Evolutionary conservation across 2,797 vertebrate genomes (phyloP).

Genomic region (Microctenopoma stevenorrisi): DNA sequence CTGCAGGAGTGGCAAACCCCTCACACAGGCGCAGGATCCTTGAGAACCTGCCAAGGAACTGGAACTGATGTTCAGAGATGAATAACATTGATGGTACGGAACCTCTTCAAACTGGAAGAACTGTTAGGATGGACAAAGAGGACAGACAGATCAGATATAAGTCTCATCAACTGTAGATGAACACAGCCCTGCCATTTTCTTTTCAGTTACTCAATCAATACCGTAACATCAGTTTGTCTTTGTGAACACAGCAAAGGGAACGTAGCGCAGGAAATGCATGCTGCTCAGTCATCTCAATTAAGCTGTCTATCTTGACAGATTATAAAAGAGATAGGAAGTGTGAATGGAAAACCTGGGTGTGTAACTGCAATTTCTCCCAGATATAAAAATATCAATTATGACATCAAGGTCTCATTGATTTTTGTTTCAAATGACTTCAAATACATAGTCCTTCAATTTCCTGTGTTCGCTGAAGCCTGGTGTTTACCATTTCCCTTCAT

Average conservation of each 20-base stretch:
- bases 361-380: slow-evolving; percentile 27
- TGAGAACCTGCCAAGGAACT: slow-evolving; percentile 85
- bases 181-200: slow-evolving; percentile 7
- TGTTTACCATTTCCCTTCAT: slow-evolving; percentile 56
- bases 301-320: slow-evolving; percentile 8
- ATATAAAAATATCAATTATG: slow-evolving; percentile 50
- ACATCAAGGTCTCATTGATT: slow-evolving; percentile 42
- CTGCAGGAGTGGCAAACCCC: slow-evolving; percentile 83
- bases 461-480: slow-evolving; percentile 42
- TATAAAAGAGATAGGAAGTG: slow-evolving; percentile 20
- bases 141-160: slow-evolving; percentile 6
- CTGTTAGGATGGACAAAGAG: slow-evolving; percentile 3
- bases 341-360: slow-evolving; percentile 36
- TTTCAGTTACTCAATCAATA: slow-evolving; percentile 46
- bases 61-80: slow-evolving; percentile 74
- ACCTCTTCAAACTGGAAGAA: slow-evolving; percentile 45
- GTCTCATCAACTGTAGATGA: slow-evolving; percentile 32
- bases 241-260: slow-evolving; percentile 39
- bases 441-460: slow-evolving; percentile 32
- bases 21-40: slow-evolving; percentile 85
- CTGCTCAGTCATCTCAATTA: slow-evolving; percentile 31
- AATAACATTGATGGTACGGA: slow-evolving; percentile 13
- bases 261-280: slow-evolving; percentile 29
- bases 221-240: slow-evolving; percentile 32
- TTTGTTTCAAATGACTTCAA: slow-evolving; percentile 42